A percentile compares a stretch with the other conserved stretches of the same genome.
Conservation (phyloP, 2,888 invertebrate species). For the Eristalinus sepulchralis region DNA sequence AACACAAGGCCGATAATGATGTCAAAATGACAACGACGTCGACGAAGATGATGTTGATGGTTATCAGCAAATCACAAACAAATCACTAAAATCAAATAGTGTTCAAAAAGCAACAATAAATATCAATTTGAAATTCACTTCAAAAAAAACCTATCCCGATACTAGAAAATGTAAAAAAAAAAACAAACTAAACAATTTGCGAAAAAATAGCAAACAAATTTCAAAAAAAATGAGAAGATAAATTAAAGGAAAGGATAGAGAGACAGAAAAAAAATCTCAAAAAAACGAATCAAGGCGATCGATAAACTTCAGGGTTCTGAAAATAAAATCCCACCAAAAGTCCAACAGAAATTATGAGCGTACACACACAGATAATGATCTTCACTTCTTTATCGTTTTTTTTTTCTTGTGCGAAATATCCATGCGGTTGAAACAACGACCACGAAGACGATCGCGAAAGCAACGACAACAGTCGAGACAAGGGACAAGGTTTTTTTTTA, state of each 20-base stretch:
- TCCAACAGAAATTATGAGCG: constrained; percentile 1
- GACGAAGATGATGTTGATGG: neutral
- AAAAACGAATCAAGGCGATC: constrained; percentile 38
- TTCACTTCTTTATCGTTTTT: constrained; percentile 17
- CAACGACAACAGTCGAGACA: neutral
- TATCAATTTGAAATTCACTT: constrained; percentile 8
- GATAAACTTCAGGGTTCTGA: constrained; percentile 46
- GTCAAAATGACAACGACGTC: constrained; percentile 25
- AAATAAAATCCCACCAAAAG: constrained; percentile 4
- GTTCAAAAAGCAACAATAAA: neutral
- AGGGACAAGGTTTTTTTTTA: neutral
- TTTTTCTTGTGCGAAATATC: neutral
- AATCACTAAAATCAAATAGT: constrained; percentile 52
- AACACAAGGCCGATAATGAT: constrained; percentile 63
- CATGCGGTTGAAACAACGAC: neutral
- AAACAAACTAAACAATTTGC: neutral
- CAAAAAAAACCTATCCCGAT: neutral
- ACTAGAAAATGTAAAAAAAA: neutral
- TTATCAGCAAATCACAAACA: constrained; percentile 1
- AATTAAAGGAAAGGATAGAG: constrained; percentile 1
- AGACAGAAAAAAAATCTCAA: constrained; percentile 15
- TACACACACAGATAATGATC: constrained; percentile 15
- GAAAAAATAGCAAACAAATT: neutral
- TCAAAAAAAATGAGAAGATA: too few relatives aligned
- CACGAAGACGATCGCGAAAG: neutral